Evolutionary conservation across 2,113 vertebrate genomes (phyloP).

Genomic region (Lepus americanus): DNA sequence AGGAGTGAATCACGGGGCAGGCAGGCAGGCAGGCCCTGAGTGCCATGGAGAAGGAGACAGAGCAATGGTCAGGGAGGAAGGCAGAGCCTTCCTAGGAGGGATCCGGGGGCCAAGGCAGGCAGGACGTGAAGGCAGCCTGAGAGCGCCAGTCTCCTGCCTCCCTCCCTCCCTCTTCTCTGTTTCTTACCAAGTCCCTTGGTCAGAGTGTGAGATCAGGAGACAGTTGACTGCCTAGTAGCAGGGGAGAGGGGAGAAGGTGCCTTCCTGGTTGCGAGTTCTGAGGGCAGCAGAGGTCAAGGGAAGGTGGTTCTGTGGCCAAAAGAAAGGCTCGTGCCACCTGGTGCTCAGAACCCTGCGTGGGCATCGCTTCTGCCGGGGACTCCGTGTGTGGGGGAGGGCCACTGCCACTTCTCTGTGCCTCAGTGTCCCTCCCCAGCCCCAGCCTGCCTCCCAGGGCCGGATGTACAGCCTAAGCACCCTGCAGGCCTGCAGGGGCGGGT

Average conservation of each 20-base stretch:
- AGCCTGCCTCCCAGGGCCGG: background rate
- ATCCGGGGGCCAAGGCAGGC: no score
- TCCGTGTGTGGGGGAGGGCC: rapidly evolving
- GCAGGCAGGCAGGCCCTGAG: background rate
- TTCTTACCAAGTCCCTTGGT: background rate
- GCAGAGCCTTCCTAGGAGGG: no score
- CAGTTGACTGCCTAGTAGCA: rapidly evolving
- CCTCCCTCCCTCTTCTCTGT: background rate
- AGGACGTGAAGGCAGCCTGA: background rate
- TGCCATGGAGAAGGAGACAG: background rate
- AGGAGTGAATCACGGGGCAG: background rate
- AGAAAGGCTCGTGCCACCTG: rapidly evolving
- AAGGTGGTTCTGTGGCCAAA: background rate
- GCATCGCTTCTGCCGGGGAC: background rate
- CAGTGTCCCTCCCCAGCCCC: background rate
- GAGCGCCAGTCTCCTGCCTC: rapidly evolving
- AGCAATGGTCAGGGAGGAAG: rapidly evolving
- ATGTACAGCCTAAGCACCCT: background rate
- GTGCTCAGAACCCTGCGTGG: background rate
- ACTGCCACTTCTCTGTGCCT: background rate
- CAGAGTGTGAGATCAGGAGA: background rate
- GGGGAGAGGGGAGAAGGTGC: background rate
- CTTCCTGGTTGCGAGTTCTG: background rate
- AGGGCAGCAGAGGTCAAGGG: background rate
- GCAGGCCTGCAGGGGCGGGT: background rate